Evolutionary conservation across 2,797 vertebrate species (phyloP).

Genomic region (Sparus aurata): DNA sequence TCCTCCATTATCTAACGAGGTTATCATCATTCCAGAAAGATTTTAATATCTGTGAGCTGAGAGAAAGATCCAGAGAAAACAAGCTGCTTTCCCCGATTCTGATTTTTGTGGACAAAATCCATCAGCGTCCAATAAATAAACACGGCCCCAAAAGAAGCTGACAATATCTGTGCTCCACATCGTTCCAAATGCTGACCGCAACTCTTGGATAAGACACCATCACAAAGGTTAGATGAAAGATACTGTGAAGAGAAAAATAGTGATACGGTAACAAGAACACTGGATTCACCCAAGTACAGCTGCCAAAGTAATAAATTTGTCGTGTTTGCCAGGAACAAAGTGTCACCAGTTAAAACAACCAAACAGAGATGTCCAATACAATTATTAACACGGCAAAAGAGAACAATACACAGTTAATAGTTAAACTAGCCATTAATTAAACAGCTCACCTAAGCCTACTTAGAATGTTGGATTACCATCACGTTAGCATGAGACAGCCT

Average conservation of each 20-base stretch:
- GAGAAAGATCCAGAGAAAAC: slow-evolving; percentile 8
- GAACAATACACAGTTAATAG: background rate
- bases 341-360: no score
- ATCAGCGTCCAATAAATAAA: background rate
- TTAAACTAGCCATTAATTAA: background rate
- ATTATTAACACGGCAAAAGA: no score
- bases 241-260: background rate
- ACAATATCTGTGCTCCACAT: background rate
- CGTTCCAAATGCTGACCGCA: background rate
- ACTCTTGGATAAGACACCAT: background rate
- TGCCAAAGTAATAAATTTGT: no score
- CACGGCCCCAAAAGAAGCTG: background rate
- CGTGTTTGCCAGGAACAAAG: no score
- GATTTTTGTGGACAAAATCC: background rate
- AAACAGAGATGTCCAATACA: no score
- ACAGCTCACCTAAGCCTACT: background rate
- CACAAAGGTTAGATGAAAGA: background rate
- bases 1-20: background rate
- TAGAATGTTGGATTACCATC: background rate
- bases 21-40: slow-evolving; percentile 16
- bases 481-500: background rate
- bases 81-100: background rate
- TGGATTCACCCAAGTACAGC: background rate
- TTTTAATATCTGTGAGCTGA: background rate
- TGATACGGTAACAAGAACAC: background rate